Conservation (phyloP, 2,888 invertebrate species). For the Prosopocoilus inquinatus region DNA sequence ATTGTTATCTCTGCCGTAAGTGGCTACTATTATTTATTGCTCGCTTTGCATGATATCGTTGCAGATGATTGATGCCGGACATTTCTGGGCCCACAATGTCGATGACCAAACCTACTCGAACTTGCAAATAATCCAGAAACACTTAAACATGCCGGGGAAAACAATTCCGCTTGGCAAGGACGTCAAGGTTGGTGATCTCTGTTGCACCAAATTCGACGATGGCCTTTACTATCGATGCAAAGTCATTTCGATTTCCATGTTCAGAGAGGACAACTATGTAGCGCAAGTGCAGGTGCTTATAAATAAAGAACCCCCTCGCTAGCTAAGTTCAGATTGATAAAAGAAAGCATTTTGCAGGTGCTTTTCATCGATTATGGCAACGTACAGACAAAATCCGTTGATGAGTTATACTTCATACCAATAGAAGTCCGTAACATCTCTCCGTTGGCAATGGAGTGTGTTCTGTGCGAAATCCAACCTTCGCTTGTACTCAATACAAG, state of each 20-base stretch:
- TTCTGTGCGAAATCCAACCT: constrained; percentile 69
- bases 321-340: neutral
- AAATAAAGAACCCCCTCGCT: constrained; percentile 16
- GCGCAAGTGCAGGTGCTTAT: neutral
- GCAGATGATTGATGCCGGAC: constrained; percentile 61
- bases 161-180: constrained; percentile 35
- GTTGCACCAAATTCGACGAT: constrained; percentile 59
- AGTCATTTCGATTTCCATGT: constrained; percentile 47
- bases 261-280: constrained; percentile 34
- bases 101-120: constrained; percentile 49
- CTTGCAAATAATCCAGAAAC: constrained; percentile 44
- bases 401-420: constrained; percentile 52
- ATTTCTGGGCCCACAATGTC: constrained; percentile 67
- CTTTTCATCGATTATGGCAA: constrained; percentile 80
- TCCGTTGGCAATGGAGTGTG: constrained; percentile 70
- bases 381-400: constrained; percentile 50
- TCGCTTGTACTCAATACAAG: constrained; percentile 58
- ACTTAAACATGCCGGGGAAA: constrained; percentile 44
- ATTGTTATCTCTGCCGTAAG: constrained; percentile 59
- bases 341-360: constrained; percentile 53
- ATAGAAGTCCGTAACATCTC: constrained; percentile 45
- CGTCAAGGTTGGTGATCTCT: constrained; percentile 53
- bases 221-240: constrained; percentile 59
- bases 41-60: constrained; percentile 18
- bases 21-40: constrained; percentile 17